Evolutionary conservation across 2,113 vertebrate genomes (phyloP).

Genomic region (Zapornia atra): DNA sequence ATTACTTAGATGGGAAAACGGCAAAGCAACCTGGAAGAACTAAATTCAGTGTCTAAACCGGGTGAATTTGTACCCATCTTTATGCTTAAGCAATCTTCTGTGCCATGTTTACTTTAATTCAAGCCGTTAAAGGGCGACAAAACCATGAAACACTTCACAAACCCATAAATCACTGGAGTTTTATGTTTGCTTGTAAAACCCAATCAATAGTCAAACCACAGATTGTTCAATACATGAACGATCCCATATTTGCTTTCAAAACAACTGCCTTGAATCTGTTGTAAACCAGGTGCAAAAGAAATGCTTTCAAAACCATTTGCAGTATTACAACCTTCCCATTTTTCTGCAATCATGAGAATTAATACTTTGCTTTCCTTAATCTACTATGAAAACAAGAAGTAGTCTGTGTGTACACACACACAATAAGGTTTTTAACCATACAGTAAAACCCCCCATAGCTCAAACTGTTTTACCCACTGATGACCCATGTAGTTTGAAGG

Average conservation of each 20-base stretch:
- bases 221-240: neutral
- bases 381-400: neutral
- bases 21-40: neutral
- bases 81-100: neutral
- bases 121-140: neutral
- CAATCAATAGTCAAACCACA: neutral
- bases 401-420: neutral
- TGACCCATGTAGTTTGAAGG: neutral
- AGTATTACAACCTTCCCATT: neutral
- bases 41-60: neutral
- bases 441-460: neutral
- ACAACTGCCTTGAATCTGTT: neutral
- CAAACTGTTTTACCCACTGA: neutral
- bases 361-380: neutral
- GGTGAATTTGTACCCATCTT: neutral
- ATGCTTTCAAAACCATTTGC: neutral
- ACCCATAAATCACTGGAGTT: neutral
- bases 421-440: neutral
- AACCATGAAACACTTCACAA: neutral
- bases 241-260: neutral
- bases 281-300: neutral
- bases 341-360: neutral
- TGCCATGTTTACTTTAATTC: neutral
- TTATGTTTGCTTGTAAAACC: neutral
- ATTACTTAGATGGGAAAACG: neutral